Conservation (phyloP, 2,888 invertebrate genomes). For the Folsomia manolachei region DNA sequence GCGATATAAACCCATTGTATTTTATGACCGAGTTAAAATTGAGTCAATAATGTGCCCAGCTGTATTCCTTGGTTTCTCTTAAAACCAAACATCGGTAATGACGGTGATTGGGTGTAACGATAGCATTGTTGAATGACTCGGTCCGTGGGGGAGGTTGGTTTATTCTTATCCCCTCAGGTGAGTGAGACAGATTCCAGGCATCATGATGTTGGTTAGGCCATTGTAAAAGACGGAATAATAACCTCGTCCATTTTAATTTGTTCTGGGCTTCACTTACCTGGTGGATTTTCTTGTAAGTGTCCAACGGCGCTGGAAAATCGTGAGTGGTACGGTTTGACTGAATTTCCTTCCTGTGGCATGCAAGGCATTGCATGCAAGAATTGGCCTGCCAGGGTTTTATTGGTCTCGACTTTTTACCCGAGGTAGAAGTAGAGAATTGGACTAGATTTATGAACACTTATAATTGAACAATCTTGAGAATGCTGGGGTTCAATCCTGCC, state of each 20-base stretch:
- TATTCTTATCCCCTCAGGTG: constrained; percentile 4
- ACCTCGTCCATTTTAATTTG: constrained; percentile 3
- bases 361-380: not conserved
- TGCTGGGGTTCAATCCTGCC: not conserved
- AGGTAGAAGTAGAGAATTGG: not conserved
- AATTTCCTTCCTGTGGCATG: not conserved
- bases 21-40: not conserved
- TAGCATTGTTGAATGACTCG: constrained; percentile 5
- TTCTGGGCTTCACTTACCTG: not conserved
- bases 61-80: too few relatives aligned
- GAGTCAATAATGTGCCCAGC: not conserved
- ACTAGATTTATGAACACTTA: constrained; percentile 2
- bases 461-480: constrained; percentile 9
- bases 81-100: too few relatives aligned
- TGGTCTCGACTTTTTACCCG: not conserved
- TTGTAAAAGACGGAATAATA: not conserved
- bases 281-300: not conserved
- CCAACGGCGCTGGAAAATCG: constrained; percentile 2
- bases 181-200: not conserved
- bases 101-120: constrained; percentile 12
- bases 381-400: not conserved
- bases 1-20: not conserved
- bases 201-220: not conserved
- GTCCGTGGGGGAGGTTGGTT: not conserved
- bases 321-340: not conserved